Evolutionary conservation across 2,797 vertebrate species (phyloP).

Genomic region (Neopelma chrysocephalum): DNA sequence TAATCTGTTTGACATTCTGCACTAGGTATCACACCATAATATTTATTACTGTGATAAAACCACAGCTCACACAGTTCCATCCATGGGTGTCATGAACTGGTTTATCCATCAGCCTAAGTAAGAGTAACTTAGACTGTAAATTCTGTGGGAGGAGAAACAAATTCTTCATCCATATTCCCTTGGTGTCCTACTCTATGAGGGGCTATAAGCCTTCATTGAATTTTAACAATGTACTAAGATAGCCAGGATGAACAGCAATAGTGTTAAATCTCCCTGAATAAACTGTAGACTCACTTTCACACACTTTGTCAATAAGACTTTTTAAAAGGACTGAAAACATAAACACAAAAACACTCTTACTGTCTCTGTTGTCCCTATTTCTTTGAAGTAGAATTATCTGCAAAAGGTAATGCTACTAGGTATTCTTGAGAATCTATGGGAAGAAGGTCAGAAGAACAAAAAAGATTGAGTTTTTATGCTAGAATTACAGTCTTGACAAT

Average conservation of each 20-base stretch:
- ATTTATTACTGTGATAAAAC: not conserved
- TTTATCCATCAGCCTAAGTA: not conserved
- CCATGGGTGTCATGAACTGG: not conserved
- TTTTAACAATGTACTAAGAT: not conserved
- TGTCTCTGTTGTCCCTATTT: not conserved
- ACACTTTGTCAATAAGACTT: no score
- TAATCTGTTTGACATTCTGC: no score
- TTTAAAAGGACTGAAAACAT: not conserved
- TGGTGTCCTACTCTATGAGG: not conserved
- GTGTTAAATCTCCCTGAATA: not conserved
- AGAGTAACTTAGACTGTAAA: not conserved
- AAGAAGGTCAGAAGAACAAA: not conserved
- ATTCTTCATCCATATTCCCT: not conserved
- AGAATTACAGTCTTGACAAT: not conserved
- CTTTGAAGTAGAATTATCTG: not conserved
- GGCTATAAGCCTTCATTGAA: not conserved
- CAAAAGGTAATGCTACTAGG: not conserved
- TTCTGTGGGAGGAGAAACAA: not conserved
- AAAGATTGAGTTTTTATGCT: not conserved
- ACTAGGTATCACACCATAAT: not conserved
- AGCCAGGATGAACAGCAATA: not conserved
- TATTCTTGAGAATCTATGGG: not conserved
- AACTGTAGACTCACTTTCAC: no score
- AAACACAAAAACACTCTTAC: not conserved
- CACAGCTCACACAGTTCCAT: not conserved